Evolutionary conservation across 2,113 vertebrate genomes (phyloP), one percentile per base, ranked within the genome.

Genomic region (Donacobius atricapilla): DNA sequence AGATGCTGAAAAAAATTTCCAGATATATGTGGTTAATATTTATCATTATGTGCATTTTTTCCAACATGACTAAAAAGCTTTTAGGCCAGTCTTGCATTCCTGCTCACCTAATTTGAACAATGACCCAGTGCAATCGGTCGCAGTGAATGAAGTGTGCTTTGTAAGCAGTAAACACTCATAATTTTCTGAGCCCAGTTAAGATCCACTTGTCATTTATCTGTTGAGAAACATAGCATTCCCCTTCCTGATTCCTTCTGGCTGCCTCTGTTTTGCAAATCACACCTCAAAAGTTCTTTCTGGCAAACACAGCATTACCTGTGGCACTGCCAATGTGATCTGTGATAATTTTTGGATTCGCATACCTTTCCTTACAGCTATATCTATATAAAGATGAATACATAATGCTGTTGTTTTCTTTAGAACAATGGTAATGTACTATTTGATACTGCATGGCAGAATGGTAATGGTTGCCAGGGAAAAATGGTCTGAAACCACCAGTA

Each of bases 1-100:
- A 90, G 83, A 95, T 14, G 5, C 45, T 48, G 82, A 92, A 90
- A 88, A 94, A 96, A 30, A 30, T 87, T 94, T 89, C 91, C 91
- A 95, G 90, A 95, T 73, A 95, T 83, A 40, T 95, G 92, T 94
- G 84, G 88, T 96, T 94, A 95, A 93, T 96, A 96, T 93, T 95
- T 79, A 84, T 90, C 77, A 3, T 89, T 87, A 83, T 64, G 56
- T 75, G 60, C 91, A 94, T 97, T 96, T 96, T 95, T 96, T 94
- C 88, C 95, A 90, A 47, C 39, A 85, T 95, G 81, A 96, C 87
- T 79, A 96, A 93, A 90, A 70, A 89, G 42, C 18, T 93, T 82
- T 77, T 85, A 82, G 53, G 40, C 44, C 76, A 96, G 89, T 71
- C 79, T 79, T 76, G 45, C 71, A 87, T 96, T 96, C 92, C 64